phyloP scores from a whole-genome alignment of 2,888 invertebrate genomes.

The Tachina grossa region DNA sequence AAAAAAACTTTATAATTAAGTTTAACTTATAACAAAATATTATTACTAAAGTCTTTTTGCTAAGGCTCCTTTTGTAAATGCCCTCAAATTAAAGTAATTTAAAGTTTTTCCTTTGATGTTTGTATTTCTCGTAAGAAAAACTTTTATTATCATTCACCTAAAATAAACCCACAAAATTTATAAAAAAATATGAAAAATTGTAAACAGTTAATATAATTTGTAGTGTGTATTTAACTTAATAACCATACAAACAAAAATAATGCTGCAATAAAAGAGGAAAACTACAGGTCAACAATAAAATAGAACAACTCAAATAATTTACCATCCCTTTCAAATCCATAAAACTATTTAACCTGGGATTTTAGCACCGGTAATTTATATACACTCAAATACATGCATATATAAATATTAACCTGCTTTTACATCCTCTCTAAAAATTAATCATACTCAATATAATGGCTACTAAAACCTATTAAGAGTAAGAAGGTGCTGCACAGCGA shows the following conservation, averaged over 20 bases:
- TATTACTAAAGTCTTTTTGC: neutral
- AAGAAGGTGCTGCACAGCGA: neutral
- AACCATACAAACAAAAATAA: neutral
- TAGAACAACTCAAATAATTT: neutral
- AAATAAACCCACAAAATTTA: neutral
- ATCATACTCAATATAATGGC: slow-evolving; percentile 29
- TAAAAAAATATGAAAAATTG: slow-evolving; percentile 5
- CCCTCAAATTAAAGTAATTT: slow-evolving; percentile 26
- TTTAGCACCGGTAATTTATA: slow-evolving; percentile 26
- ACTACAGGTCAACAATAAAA: slow-evolving; percentile 8
- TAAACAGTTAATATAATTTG: slow-evolving; percentile 23
- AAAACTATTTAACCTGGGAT: slow-evolving; percentile 25
- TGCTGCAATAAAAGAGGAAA: neutral
- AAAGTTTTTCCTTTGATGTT: slow-evolving; percentile 17
- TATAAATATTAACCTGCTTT: slow-evolving; percentile 48
- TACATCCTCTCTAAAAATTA: slow-evolving; percentile 47
- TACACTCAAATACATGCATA: slow-evolving; percentile 20
- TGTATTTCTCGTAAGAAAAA: slow-evolving; percentile 15
- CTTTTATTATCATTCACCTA: slow-evolving; percentile 19
- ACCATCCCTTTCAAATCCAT: neutral
- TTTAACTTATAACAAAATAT: slow-evolving; percentile 5
- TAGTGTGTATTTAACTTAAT: neutral
- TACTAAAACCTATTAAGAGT: neutral
- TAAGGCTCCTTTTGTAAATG: neutral
- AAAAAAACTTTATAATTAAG: neutral